Conservation (phyloP, 1,140 invertebrate species). For the Steinernema feltiae region DNA sequence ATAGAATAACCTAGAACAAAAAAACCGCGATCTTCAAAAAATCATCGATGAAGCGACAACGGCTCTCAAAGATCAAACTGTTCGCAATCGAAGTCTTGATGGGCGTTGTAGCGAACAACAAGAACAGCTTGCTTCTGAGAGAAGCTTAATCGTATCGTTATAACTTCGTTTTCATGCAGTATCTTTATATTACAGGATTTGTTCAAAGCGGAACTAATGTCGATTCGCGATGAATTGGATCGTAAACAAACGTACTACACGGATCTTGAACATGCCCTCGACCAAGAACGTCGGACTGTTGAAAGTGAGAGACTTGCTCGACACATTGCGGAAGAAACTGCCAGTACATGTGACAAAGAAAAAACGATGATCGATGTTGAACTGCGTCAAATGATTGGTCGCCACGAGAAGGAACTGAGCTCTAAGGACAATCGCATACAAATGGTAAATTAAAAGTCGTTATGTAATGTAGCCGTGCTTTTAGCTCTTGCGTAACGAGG, state of each 20-base stretch:
- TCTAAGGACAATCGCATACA: constrained; percentile 68
- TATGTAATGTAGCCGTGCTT: not conserved
- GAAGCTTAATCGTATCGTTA: constrained; percentile 17
- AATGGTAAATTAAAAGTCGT: constrained; percentile 59
- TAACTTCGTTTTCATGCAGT: constrained; percentile 8
- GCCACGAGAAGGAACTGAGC: constrained; percentile 75
- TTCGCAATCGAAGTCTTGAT: not conserved
- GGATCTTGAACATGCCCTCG: constrained; percentile 15
- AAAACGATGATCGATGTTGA: constrained; percentile 90
- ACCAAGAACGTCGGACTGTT: constrained; percentile 20
- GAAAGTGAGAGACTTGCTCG: constrained; percentile 34
- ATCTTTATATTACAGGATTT: not conserved
- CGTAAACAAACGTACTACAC: not conserved
- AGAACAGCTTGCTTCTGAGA: constrained; percentile 30
- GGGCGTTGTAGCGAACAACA: constrained; percentile 9
- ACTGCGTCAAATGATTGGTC: constrained; percentile 76
- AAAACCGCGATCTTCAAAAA: no score
- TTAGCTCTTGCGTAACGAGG: constrained; percentile 20
- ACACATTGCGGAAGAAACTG: constrained; percentile 30
- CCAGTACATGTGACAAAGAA: constrained; percentile 74
- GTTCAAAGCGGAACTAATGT: constrained; percentile 1
- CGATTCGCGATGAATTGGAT: not conserved
- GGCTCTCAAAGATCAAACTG: not conserved
- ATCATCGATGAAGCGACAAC: no score
- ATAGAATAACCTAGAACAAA: no score